These are phyloP conservation scores for Onychomys arenicola DNA, from an alignment of 2,797 vertebrate genomes.

Conservation along the genomic window DNA sequence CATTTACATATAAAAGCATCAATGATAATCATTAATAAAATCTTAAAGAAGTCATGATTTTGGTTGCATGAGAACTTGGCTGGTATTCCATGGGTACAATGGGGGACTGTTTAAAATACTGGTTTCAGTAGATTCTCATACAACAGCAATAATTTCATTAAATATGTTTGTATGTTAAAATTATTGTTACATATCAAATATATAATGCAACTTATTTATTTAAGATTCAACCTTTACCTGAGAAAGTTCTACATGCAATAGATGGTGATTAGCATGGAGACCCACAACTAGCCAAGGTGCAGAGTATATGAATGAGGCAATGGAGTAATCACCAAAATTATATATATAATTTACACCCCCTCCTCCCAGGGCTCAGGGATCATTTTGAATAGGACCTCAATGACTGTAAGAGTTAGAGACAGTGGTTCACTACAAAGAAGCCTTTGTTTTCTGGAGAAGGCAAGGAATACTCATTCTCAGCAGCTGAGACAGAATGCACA, in stretches of 20 bases:
- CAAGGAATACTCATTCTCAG: neutral
- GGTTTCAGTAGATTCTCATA: no score
- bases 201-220: neutral
- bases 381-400: neutral
- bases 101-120: neutral
- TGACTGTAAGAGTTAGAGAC: neutral
- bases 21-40: neutral
- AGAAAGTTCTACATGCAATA: neutral
- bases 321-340: neutral
- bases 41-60: neutral
- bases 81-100: neutral
- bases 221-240: neutral
- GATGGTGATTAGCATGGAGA: neutral
- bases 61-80: neutral
- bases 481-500: neutral
- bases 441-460: no score
- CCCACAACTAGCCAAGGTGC: neutral
- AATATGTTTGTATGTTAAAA: neutral
- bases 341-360: neutral
- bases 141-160: neutral
- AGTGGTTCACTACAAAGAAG: neutral
- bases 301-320: no score
- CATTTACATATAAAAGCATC: neutral
- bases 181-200: neutral
- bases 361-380: neutral